These are phyloP conservation scores for Papilio helenus DNA, from an alignment of 1,140 invertebrate species.

Conservation along the genomic window DNA sequence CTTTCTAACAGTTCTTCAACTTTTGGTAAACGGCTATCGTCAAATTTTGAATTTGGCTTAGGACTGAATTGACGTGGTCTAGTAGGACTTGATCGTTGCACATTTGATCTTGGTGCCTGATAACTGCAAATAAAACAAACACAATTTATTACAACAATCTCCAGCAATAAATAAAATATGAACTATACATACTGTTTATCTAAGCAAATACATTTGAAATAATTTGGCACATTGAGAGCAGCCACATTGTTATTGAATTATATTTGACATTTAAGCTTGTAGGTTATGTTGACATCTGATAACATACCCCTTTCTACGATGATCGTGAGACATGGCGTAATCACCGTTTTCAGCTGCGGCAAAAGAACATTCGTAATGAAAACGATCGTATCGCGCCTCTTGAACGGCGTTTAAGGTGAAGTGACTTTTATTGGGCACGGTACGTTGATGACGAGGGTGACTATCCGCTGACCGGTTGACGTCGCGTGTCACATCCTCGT, in stretches of 20 bases:
- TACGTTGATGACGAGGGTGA: constrained; percentile 55
- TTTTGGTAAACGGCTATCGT: constrained; percentile 73
- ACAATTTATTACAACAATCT: neutral
- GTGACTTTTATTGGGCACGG: constrained; percentile 66
- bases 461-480: constrained; percentile 58
- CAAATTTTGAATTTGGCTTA: constrained; percentile 71
- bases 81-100: constrained; percentile 67
- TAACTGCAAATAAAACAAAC: constrained; percentile 55
- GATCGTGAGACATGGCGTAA: constrained; percentile 74
- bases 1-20: constrained; percentile 77
- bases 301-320: constrained; percentile 65
- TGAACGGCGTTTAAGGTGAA: constrained; percentile 69
- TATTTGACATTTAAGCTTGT: constrained; percentile 40
- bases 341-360: constrained; percentile 72
- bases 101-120: constrained; percentile 72
- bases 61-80: constrained; percentile 70
- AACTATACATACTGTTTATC: neutral
- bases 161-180: neutral
- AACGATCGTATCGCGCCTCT: constrained; percentile 58
- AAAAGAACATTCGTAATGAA: constrained; percentile 67
- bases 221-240: constrained; percentile 9
- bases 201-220: constrained; percentile 6
- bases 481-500: constrained; percentile 72
- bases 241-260: constrained; percentile 31
- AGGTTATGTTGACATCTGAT: constrained; percentile 56